Conservation (phyloP, 1,140 invertebrate species). For the Metopolophium dirhodum region DNA sequence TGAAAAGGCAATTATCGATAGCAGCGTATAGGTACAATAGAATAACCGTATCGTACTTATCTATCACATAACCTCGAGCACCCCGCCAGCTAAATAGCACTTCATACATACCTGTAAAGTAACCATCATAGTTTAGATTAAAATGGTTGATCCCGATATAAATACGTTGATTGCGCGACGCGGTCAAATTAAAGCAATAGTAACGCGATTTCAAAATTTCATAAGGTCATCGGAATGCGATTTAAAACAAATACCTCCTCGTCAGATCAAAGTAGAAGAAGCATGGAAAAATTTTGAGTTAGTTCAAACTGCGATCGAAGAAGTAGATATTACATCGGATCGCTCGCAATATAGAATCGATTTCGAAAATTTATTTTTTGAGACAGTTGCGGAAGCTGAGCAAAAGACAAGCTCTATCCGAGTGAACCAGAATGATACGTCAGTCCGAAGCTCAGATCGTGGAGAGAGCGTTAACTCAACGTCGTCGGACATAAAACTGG, state of each 20-base stretch:
- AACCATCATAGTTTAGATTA: no score
- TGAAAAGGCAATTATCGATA: no score
- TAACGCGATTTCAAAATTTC: not conserved
- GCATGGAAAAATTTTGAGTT: not conserved
- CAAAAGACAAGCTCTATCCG: not conserved
- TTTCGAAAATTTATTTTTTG: conserved; percentile 8
- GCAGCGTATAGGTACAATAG: no score
- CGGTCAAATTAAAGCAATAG: not conserved
- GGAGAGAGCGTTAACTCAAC: not conserved
- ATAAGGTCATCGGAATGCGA: not conserved
- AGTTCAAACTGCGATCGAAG: not conserved
- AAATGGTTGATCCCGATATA: no score
- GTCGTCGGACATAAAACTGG: not conserved
- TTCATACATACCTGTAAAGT: no score
- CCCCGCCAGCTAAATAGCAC: no score
- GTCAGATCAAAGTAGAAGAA: not conserved
- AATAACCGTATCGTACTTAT: no score
- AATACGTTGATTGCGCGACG: no score
- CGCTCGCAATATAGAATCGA: not conserved
- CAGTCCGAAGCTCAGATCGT: not conserved
- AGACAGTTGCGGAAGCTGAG: not conserved
- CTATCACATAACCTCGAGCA: no score
- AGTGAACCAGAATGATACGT: not conserved
- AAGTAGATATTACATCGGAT: not conserved
- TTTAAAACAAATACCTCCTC: not conserved